Conservation (phyloP, 2,797 vertebrate genomes). For the Buphagus erythrorhynchus region DNA sequence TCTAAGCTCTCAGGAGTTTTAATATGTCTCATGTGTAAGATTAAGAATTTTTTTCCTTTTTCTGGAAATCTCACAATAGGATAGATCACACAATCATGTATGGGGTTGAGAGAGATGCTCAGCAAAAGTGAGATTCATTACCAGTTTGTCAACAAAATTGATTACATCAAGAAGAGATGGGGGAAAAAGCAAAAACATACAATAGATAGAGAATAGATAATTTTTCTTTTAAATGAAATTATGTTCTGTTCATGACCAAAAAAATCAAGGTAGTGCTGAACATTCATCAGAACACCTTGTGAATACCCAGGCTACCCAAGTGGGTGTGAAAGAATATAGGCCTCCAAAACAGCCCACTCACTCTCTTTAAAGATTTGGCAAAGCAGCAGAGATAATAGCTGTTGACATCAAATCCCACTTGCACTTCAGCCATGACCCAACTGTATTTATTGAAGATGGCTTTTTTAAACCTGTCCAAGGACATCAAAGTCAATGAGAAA, state of each 20-base stretch:
- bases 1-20: not conserved
- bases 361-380: not conserved
- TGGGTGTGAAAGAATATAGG: not conserved
- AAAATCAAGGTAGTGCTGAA: not conserved
- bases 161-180: not conserved
- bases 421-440: not conserved
- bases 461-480: not conserved
- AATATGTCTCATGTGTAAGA: not conserved
- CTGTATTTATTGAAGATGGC: not conserved
- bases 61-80: not conserved
- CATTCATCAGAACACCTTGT: not conserved
- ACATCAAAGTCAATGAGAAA: not conserved
- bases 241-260: not conserved
- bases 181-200: accelerated
- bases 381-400: not conserved
- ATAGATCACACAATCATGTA: not conserved
- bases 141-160: not conserved
- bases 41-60: not conserved
- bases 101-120: not conserved
- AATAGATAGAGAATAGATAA: not conserved
- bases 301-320: not conserved
- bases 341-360: not conserved
- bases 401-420: not conserved
- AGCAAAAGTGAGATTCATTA: not conserved
- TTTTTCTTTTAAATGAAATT: not conserved